These are phyloP conservation scores for Steinernema khuongi DNA, from an alignment of 1,140 invertebrate species.

Conservation along the genomic window DNA sequence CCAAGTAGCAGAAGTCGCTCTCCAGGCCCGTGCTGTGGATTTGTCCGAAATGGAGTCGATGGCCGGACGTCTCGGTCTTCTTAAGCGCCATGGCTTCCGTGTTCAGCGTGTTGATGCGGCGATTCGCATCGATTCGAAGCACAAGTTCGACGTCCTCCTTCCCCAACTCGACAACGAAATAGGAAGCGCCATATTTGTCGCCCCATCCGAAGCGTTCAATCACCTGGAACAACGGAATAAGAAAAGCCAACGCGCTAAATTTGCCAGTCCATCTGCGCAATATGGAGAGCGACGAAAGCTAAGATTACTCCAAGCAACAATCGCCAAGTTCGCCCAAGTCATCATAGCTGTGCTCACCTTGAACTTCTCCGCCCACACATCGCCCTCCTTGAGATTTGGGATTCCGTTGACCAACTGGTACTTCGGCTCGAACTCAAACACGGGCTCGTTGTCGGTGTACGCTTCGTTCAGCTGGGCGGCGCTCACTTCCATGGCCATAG, in stretches of 20 bases:
- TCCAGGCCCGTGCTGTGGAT: conserved; percentile 22
- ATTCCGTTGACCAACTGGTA: background rate
- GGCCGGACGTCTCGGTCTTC: conserved; percentile 21
- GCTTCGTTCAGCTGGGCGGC: background rate
- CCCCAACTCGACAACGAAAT: conserved; percentile 9
- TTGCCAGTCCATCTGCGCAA: too few species aligned
- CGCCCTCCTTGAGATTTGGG: background rate
- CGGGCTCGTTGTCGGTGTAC: background rate
- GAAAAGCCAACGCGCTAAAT: too few species aligned
- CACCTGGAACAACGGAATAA: conserved; percentile 20
- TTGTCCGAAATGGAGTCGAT: conserved; percentile 24
- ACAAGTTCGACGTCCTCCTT: conserved; percentile 31
- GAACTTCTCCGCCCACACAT: background rate
- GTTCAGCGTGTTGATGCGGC: background rate
- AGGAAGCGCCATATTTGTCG: conserved; percentile 25
- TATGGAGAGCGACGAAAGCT: too few species aligned
- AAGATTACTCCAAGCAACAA: too few species aligned
- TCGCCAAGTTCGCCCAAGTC: too few species aligned
- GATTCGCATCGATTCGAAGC: conserved; percentile 13
- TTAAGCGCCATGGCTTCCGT: conserved; percentile 23
- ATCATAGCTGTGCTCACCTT: background rate
- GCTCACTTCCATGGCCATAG: background rate
- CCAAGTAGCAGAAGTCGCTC: conserved; percentile 19
- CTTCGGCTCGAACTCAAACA: conserved; percentile 11
- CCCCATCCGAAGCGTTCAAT: conserved; percentile 28